phyloP scores from a whole-genome alignment of 2,113 vertebrate genomes.

The Oryctolagus cuniculus region DNA sequence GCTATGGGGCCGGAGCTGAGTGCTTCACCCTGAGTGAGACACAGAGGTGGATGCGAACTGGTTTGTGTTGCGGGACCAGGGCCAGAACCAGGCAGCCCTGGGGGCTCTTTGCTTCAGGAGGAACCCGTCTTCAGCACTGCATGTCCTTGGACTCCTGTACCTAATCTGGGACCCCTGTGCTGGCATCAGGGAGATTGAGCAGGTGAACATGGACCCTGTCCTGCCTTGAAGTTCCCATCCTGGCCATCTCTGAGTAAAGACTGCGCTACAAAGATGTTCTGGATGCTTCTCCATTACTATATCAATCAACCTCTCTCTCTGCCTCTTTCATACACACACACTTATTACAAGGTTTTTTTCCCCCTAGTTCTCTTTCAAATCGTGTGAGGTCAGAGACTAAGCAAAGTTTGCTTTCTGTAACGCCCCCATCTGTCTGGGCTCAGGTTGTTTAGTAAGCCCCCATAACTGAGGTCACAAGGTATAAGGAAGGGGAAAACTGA shows the following conservation, averaged over 20 bases:
- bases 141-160: too few species aligned
- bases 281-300: neutral
- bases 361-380: neutral
- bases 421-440: neutral
- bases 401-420: neutral
- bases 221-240: accelerated
- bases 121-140: neutral
- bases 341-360: neutral
- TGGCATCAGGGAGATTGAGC: too few species aligned
- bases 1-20: neutral
- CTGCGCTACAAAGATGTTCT: neutral
- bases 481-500: neutral
- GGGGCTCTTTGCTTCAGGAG: neutral
- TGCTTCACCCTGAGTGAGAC: too few species aligned
- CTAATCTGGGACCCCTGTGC: too few species aligned
- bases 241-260: neutral
- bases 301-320: too few species aligned
- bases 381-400: neutral
- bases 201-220: accelerated
- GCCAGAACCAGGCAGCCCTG: neutral
- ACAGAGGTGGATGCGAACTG: neutral
- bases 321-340: neutral
- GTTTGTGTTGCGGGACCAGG: accelerated
- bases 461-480: neutral
- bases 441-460: neutral